Evolutionary conservation across 1,140 invertebrate genomes (phyloP).

Genomic region (Sarcophaga peregrina): DNA sequence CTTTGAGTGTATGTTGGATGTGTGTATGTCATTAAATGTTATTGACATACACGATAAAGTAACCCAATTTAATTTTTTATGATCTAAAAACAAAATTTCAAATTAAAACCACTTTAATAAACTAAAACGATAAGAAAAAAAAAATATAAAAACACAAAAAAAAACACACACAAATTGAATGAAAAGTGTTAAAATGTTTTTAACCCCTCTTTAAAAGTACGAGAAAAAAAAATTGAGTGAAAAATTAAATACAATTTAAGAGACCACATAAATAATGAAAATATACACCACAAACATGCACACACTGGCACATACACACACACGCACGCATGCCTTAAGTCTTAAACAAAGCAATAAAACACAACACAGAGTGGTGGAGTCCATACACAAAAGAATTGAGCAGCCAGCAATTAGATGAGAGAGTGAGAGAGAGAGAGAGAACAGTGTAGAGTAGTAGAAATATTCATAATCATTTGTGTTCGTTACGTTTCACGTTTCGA

Average conservation of each 20-base stretch:
- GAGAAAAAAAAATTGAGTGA: not conserved
- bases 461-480: no score
- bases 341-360: no score
- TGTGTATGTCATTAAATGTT: not conserved
- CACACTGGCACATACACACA: not conserved
- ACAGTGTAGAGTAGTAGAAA: no score
- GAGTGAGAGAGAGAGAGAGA: no score
- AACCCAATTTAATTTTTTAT: slow-evolving; percentile 25
- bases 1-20: not conserved
- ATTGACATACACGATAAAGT: slow-evolving; percentile 10
- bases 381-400: no score
- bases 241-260: not conserved
- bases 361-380: no score
- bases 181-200: not conserved
- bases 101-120: slow-evolving; percentile 30
- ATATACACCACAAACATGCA: not conserved
- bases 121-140: slow-evolving; percentile 5
- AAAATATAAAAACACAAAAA: slow-evolving; percentile 2
- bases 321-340: no score
- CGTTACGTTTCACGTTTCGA: no score
- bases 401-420: no score
- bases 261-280: not conserved
- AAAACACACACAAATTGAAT: not conserved
- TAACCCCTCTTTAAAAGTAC: not conserved
- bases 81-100: slow-evolving; percentile 25